phyloP scores from a whole-genome alignment of 2,888 invertebrate genomes.

The Cephus spinipes region DNA sequence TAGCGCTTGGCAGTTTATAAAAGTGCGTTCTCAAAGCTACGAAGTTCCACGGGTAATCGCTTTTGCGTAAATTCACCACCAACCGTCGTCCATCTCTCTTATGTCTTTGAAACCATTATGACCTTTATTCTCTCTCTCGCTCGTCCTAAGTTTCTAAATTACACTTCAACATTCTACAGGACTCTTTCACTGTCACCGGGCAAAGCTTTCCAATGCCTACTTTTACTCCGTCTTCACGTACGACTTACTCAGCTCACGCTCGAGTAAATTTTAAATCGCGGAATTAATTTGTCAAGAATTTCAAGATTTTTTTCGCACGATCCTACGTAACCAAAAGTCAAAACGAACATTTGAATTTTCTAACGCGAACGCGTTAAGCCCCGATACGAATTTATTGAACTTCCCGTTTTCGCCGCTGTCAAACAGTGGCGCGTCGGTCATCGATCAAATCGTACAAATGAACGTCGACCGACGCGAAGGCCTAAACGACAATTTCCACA shows the following conservation, averaged over 20 bases:
- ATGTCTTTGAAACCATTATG: background rate
- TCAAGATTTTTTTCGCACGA: too few species aligned
- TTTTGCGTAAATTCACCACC: background rate
- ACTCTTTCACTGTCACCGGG: background rate
- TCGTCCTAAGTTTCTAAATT: background rate
- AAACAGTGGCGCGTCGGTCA: too few species aligned
- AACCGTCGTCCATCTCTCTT: background rate
- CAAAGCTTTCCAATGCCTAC: background rate
- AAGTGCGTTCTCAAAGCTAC: background rate
- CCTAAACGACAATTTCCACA: too few species aligned
- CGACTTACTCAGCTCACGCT: background rate
- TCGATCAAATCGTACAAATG: too few species aligned
- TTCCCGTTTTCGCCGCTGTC: too few species aligned
- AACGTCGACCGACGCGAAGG: too few species aligned
- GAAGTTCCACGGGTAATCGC: background rate
- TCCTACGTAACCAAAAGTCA: too few species aligned
- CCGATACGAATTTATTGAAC: too few species aligned
- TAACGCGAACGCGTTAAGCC: too few species aligned
- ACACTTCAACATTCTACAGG: background rate
- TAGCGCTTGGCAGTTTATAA: conserved; percentile 31
- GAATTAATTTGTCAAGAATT: too few species aligned
- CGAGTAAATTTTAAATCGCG: too few species aligned
- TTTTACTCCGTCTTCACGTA: background rate
- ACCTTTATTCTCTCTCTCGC: background rate
- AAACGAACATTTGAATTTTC: too few species aligned